phyloP scores from a whole-genome alignment of 2,888 invertebrate genomes.

The Phortica magna region DNA sequence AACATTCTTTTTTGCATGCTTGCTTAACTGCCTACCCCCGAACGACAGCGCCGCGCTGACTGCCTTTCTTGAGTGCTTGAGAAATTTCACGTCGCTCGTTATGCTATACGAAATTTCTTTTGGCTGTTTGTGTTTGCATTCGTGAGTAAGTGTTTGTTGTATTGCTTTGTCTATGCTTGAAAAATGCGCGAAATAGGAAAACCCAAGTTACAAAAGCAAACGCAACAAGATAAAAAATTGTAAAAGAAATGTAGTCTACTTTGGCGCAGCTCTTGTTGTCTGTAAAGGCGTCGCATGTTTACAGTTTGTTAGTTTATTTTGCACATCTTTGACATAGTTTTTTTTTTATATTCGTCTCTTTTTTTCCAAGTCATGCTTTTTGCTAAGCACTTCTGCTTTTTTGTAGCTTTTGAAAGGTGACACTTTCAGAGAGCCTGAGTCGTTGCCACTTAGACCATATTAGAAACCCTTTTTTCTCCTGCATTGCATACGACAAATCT shows the following conservation, averaged over 20 bases:
- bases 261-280: background rate
- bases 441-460: no score
- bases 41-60: background rate
- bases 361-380: background rate
- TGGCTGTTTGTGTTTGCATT: background rate
- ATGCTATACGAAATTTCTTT: background rate
- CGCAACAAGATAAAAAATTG: conserved; percentile 1
- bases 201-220: background rate
- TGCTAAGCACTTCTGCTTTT: background rate
- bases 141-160: background rate
- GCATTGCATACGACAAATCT: no score
- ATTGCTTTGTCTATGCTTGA: background rate
- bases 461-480: no score
- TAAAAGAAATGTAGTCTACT: background rate
- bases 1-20: background rate
- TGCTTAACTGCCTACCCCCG: background rate
- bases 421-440: no score
- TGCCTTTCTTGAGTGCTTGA: background rate
- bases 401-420: no score
- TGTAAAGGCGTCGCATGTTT: conserved; percentile 52
- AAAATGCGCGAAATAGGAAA: background rate
- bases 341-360: background rate
- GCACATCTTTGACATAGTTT: conserved; percentile 31
- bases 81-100: conserved; percentile 12
- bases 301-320: conserved; percentile 55